Evolutionary conservation across 2,113 vertebrate genomes (phyloP).

Genomic region (Istiophorus platypterus): DNA sequence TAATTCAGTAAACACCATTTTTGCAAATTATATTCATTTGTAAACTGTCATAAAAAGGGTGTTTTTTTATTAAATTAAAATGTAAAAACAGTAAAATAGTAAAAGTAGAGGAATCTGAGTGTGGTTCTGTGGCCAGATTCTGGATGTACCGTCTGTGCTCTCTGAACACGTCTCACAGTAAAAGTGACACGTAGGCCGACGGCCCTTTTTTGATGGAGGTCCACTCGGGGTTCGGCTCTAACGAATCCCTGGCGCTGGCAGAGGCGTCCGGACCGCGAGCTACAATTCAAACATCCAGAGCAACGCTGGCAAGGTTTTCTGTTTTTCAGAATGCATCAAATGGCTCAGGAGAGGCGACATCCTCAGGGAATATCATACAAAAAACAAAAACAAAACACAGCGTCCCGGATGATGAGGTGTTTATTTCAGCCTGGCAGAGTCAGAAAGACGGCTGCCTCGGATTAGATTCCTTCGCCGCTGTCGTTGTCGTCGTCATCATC

Average conservation of each 20-base stretch:
- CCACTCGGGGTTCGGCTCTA: slow-evolving; percentile 25
- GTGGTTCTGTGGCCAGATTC: background rate
- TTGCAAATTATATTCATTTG: background rate
- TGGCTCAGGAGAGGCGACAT: slow-evolving; percentile 34
- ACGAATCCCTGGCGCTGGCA: background rate
- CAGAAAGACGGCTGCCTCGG: slow-evolving; percentile 7
- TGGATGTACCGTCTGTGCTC: background rate
- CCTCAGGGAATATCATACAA: slow-evolving; percentile 21
- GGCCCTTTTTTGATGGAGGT: background rate
- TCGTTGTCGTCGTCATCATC: too few species aligned
- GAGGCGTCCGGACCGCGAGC: slow-evolving; percentile 3
- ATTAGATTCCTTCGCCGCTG: slow-evolving; percentile 9
- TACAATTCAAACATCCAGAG: slow-evolving; percentile 29
- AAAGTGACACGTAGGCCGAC: background rate
- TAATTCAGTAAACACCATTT: slow-evolving; percentile 7
- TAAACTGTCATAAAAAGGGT: background rate
- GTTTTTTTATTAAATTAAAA: background rate
- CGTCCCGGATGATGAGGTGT: slow-evolving; percentile 31
- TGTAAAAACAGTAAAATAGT: too few species aligned
- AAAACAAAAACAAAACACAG: background rate
- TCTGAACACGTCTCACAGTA: background rate
- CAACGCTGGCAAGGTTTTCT: slow-evolving; percentile 41
- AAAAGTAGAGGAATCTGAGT: background rate
- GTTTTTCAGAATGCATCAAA: slow-evolving; percentile 61
- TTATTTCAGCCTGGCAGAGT: slow-evolving; percentile 34